phyloP scores from a whole-genome alignment of 1,140 invertebrate species.

The Brachionus asplanchnoidis region DNA sequence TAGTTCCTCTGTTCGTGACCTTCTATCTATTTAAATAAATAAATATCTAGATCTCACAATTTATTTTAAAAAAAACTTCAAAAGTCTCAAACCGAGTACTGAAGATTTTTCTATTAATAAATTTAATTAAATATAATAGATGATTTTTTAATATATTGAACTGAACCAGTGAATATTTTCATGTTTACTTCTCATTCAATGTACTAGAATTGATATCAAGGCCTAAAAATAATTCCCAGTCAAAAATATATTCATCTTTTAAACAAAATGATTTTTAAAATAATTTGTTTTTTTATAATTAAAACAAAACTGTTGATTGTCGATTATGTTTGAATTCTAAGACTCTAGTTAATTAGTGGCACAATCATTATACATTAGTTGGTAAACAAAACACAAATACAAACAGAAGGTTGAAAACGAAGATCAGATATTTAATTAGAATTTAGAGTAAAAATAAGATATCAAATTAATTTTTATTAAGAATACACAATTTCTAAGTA shows the following conservation, averaged over 20 bases:
- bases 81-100: not conserved
- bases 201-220: not conserved
- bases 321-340: not conserved
- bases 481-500: not conserved
- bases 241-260: not conserved
- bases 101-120: not conserved
- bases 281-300: slow-evolving; percentile 1
- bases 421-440: not conserved
- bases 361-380: not conserved
- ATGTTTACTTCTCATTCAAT: not conserved
- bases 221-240: not conserved
- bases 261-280: not conserved
- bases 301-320: not conserved
- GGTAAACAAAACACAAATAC: not conserved
- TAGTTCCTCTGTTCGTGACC: not conserved
- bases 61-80: not conserved
- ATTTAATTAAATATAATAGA: not conserved
- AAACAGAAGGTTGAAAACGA: not conserved
- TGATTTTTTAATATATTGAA: not conserved
- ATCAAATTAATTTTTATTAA: not conserved
- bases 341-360: not conserved
- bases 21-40: not conserved
- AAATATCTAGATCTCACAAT: not conserved
- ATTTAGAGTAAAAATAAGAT: not conserved
- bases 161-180: not conserved